Base-by-base conservation (phyloP, 64 coral and sea anemone genomes). In the Porites australiensis region DNA sequence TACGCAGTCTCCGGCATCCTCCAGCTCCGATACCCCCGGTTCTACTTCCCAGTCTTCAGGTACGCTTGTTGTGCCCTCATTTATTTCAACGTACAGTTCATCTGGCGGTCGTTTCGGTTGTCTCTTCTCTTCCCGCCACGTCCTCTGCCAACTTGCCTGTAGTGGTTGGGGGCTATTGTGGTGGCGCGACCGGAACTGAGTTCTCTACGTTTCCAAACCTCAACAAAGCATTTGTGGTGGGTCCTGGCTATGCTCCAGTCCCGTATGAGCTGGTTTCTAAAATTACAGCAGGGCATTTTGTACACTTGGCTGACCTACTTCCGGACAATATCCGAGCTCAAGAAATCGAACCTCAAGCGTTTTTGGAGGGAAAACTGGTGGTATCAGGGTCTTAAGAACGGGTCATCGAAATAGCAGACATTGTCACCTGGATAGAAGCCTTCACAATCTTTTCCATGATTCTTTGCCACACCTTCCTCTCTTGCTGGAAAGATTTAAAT, bases 281-380 rank as follows among this genome's bases (percentile, higher is more conserved):
- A 59, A 89, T 89, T 50, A 72, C 57, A 6, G 44, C 19, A 6
- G 21, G 60, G 6, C 43, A 37, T 21, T 89, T 59, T 14, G 48
- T 89, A 57, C 20, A 70, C 67, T 11, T 23, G 67, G 67, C 50
- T 37, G 87, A 89, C 46, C 53, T 89, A 37, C 59, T 77, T 16
- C 72, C 54, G 15, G 87, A 89, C 37, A 89, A 89, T 64, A 55
- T 89, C 0, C 44, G 55, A 18, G 72, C 73, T 23, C 87, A 74
- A 27, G 57, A 58, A 50, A 77, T 19, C 10, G 22, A 89, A 48
- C 6, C 70, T 18, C 13, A 74, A 43, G 52, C 60, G 0, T 77
- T 77, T 44, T 43, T 61, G 27, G 75, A 76, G 6, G 73, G 16
- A n/a, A 60, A 5, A 1, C 5, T 3, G 12, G 54, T 57, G 5